Conservation (phyloP, 1,140 invertebrate genomes). For the Cotesia glomerata region DNA sequence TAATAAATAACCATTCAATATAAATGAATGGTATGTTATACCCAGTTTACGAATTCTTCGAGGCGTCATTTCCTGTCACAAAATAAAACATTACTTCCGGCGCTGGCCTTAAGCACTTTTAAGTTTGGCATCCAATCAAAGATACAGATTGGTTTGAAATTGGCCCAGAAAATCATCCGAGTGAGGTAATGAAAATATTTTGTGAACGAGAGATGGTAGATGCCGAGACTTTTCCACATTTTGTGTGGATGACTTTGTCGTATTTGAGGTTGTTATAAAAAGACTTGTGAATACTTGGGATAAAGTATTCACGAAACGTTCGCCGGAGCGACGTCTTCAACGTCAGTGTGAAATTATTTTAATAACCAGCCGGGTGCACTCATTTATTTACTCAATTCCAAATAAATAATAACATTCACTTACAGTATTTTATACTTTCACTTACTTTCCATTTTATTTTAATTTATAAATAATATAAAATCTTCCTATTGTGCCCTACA, state of each 20-base stretch:
- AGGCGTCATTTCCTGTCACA: conserved; percentile 10
- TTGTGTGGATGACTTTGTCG: conserved; percentile 33
- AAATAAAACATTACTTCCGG: conserved; percentile 47
- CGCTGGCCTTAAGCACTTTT: conserved; percentile 15
- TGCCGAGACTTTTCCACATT: conserved; percentile 31
- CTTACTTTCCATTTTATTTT: conserved; percentile 28
- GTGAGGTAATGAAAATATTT: conserved; percentile 46
- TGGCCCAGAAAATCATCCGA: conserved; percentile 42
- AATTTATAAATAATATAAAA: conserved; percentile 29
- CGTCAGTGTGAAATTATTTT: conserved; percentile 13
- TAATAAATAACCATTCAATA: neutral
- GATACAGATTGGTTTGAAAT: conserved; percentile 41
- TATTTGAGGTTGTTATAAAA: conserved; percentile 53
- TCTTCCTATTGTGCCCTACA: too few species aligned
- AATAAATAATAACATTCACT: neutral
- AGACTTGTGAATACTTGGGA: conserved; percentile 44
- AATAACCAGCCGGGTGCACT: neutral
- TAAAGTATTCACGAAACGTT: conserved; percentile 48
- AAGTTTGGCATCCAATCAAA: neutral
- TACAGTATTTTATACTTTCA: conserved; percentile 15
- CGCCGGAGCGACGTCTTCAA: conserved; percentile 29
- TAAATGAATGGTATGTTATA: neutral
- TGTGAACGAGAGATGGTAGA: conserved; percentile 33
- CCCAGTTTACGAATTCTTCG: neutral
- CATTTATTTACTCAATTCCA: conserved; percentile 10